phyloP scores from a whole-genome alignment of 2,888 invertebrate species.

The Parnassius smintheus region DNA sequence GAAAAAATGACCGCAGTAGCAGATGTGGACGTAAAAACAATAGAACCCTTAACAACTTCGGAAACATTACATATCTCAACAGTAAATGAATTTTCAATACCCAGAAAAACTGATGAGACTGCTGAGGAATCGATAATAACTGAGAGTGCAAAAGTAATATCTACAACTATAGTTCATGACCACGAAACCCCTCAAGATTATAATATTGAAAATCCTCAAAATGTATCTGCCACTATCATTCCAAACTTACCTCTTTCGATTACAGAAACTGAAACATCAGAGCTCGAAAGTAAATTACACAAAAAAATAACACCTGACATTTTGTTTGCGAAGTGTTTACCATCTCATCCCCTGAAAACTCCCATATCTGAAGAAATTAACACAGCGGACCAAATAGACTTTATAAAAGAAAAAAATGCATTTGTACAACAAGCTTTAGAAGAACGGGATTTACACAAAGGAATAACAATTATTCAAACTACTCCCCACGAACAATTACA shows the following conservation, averaged over 20 bases:
- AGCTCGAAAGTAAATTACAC: conserved; percentile 83
- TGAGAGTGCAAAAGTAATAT: conserved; percentile 83
- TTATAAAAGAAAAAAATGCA: conserved; percentile 40
- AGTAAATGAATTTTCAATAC: conserved; percentile 71
- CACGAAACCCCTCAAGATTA: conserved; percentile 77
- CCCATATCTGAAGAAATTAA: conserved; percentile 68
- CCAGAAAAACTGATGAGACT: conserved; percentile 71
- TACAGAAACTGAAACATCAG: conserved; percentile 82
- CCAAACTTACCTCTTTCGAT: conserved; percentile 83
- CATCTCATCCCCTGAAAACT: conserved; percentile 65
- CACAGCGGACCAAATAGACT: conserved; percentile 61
- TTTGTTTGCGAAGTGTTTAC: conserved; percentile 44
- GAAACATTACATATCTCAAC: conserved; percentile 73
- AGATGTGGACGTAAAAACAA: conserved; percentile 79
- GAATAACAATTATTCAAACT: conserved; percentile 62
- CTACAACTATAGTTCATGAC: conserved; percentile 83
- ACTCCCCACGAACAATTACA: conserved; percentile 76
- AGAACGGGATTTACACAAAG: conserved; percentile 61
- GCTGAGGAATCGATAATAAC: conserved; percentile 78
- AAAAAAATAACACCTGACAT: conserved; percentile 47
- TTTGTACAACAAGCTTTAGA: conserved; percentile 50
- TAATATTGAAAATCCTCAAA: conserved; percentile 47
- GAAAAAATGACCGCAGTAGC: conserved; percentile 78
- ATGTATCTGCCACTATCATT: conserved; percentile 71
- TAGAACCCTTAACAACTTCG: conserved; percentile 82